A percentile compares a stretch with the other conserved stretches of the same genome.
These are phyloP conservation scores for Lutraria rhynchaena DNA, from an alignment of 1,140 invertebrate genomes.

Conservation along the genomic window DNA sequence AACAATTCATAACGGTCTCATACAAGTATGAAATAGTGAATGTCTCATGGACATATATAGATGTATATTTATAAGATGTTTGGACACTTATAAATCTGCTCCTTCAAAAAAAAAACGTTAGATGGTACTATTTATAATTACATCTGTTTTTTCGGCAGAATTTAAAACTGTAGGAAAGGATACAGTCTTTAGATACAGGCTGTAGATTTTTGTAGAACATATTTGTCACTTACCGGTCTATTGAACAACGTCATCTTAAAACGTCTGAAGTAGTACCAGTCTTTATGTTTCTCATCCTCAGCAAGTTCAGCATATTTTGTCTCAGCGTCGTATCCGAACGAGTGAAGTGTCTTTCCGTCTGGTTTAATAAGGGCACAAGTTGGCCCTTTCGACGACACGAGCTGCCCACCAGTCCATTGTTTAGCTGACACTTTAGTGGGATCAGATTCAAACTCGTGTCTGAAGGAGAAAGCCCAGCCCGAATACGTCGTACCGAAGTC, in stretches of 20 bases:
- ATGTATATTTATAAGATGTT: too few species aligned
- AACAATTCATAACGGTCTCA: too few species aligned
- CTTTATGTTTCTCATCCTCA: constrained; percentile 18
- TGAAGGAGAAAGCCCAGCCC: constrained; percentile 56
- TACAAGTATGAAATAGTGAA: too few species aligned
- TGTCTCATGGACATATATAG: too few species aligned
- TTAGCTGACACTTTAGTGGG: constrained; percentile 47
- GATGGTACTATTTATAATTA: too few species aligned
- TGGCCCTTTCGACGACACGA: constrained; percentile 42
- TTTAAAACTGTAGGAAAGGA: too few species aligned
- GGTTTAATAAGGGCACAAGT: constrained; percentile 47
- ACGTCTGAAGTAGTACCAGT: constrained; percentile 44
- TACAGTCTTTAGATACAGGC: too few species aligned
- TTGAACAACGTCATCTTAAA: constrained; percentile 44
- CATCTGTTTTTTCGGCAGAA: too few species aligned
- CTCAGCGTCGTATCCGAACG: constrained; percentile 46
- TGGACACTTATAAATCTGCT: too few species aligned
- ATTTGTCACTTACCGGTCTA: constrained; percentile 20
- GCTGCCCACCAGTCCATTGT: constrained; percentile 30
- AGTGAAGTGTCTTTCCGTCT: constrained; percentile 39
- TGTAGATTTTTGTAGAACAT: too few species aligned
- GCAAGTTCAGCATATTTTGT: constrained; percentile 42
- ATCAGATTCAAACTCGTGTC: constrained; percentile 45
- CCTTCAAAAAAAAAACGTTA: too few species aligned
- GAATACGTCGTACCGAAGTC: constrained; percentile 53